phyloP scores from a whole-genome alignment of 1,140 invertebrate genomes.

The Leguminivora glycinivorella region DNA sequence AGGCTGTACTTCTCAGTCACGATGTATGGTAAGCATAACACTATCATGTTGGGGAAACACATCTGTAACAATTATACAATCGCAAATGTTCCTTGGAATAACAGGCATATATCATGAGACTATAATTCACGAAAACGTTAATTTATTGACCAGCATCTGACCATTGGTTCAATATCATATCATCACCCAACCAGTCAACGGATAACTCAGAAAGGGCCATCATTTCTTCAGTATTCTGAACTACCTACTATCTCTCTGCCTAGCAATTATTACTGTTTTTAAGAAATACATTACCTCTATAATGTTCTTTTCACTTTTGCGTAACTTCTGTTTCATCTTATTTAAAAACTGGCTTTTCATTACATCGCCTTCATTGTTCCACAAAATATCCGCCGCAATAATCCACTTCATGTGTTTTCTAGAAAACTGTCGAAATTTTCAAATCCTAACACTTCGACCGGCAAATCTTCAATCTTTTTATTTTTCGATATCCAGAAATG shows the following conservation, averaged over 20 bases:
- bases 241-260: no score
- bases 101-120: not conserved
- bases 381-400: slow-evolving; percentile 55
- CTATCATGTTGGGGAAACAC: slow-evolving; percentile 58
- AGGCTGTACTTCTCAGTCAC: slow-evolving; percentile 59
- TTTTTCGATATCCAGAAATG: slow-evolving; percentile 57
- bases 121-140: no score
- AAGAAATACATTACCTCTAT: slow-evolving; percentile 50
- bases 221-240: no score
- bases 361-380: slow-evolving; percentile 53
- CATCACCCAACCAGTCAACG: no score
- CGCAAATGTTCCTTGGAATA: not conserved
- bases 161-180: no score
- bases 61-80: slow-evolving; percentile 44
- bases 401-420: slow-evolving; percentile 56
- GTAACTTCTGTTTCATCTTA: slow-evolving; percentile 36
- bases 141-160: no score
- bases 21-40: slow-evolving; percentile 58
- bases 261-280: no score
- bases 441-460: slow-evolving; percentile 53
- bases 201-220: no score
- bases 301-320: slow-evolving; percentile 40
- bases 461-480: slow-evolving; percentile 50
- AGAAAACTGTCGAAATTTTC: slow-evolving; percentile 42
- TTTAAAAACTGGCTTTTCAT: slow-evolving; percentile 47